Base-by-base conservation (phyloP, 1,140 invertebrate species). In the Cyphomyrmex costatus region DNA sequence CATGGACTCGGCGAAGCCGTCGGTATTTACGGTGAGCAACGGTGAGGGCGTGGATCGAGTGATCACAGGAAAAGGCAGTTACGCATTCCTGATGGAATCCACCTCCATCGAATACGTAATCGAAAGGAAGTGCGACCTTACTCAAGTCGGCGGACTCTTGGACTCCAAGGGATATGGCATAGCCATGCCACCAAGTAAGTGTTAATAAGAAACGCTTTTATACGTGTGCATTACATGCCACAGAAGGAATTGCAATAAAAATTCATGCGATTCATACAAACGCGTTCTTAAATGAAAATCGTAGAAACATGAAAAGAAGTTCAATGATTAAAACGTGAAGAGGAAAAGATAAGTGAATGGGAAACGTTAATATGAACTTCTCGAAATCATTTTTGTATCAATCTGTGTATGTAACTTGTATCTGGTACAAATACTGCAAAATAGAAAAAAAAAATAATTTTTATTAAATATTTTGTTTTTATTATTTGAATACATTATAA, bases 101-200 rank as follows among this genome's bases (percentile, higher is more conserved):
- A 98, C 98, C 2, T 98, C 98, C 14, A 98, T 98, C 80, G 98
- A 99, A 93, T 99, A 99, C 93, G 97, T 98, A 51, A 97, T 98
- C 8, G 98, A 98, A 92, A 96, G 98, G 86, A 98, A 98, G 92
- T 99, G 98, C 92, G 97, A 98, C 90, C 96, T 99, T 2, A 98
- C 98, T 4, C 98, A 98, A 96, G 97, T 99, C 53, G 98, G 98
- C 12, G 97, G 98, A 46, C 97, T 98, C 94, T 95, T 99, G 30
- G 98, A 99, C 93, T 98, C 98, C 0, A 99, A 99, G 93, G 98
- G 98, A 92, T 99, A 99, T 93, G 98, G 98, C 63, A 98, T 99
- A 83, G 98, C 98, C n/a, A 97, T 98, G 95, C 98, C 98, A 56
- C 98, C 98, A 92, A 98, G 98, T 98, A 96, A 96, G 96, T 90